These are phyloP conservation scores for Cosmopolites sordidus DNA, from an alignment of 2,888 invertebrate genomes.

Conservation along the genomic window DNA sequence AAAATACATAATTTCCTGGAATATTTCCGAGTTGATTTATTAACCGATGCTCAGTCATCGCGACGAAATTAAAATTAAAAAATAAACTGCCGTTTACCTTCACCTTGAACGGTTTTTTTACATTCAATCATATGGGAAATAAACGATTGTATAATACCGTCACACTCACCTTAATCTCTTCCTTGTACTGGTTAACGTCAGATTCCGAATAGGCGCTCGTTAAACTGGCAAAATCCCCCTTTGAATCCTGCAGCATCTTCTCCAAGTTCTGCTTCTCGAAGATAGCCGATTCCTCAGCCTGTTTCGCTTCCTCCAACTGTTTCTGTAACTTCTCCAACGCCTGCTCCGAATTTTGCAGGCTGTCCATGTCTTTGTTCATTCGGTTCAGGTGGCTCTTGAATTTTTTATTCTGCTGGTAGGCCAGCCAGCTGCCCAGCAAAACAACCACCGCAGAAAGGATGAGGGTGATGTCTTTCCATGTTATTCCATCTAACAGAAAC, in stretches of 20 bases:
- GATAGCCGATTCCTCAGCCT: conserved; percentile 76
- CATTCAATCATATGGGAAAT: conserved; percentile 9
- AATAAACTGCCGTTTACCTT: background rate
- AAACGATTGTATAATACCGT: conserved; percentile 24
- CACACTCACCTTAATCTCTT: conserved; percentile 69
- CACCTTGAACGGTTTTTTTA: background rate
- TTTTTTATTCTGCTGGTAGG: conserved; percentile 83
- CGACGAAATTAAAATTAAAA: too few species aligned
- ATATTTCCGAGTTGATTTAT: too few species aligned
- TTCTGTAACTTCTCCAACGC: conserved; percentile 81
- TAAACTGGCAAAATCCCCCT: conserved; percentile 57
- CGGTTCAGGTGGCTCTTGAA: conserved; percentile 80
- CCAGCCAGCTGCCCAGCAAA: conserved; percentile 86
- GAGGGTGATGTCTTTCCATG: conserved; percentile 84
- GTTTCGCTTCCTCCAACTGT: conserved; percentile 76
- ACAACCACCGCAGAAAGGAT: conserved; percentile 80
- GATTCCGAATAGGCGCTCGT: conserved; percentile 76
- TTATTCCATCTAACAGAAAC: conserved; percentile 41
- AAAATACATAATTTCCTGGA: too few species aligned
- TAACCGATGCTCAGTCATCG: too few species aligned
- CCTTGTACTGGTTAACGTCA: conserved; percentile 75
- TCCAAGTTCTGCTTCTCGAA: conserved; percentile 80
- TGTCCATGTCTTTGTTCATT: conserved; percentile 94
- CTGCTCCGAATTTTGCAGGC: conserved; percentile 83
- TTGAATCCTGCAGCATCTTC: conserved; percentile 72